Evolutionary conservation across 2,797 vertebrate genomes (phyloP).

Genomic region (Crax fasciolata): DNA sequence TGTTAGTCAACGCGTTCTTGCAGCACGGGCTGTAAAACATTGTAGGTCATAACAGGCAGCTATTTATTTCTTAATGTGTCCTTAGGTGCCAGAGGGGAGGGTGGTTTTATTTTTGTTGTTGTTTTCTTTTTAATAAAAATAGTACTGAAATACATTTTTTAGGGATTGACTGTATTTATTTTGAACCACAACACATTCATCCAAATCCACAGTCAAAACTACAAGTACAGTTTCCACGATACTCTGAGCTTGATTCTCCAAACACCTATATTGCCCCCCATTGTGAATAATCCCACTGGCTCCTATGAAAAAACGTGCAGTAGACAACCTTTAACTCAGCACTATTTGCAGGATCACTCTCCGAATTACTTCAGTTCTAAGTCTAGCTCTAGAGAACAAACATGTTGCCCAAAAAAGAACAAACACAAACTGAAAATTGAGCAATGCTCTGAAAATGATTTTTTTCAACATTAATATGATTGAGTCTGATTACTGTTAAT

Average conservation of each 20-base stretch:
- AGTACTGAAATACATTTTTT: slow-evolving; percentile 43
- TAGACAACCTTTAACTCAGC: background rate
- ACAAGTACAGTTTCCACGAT: background rate
- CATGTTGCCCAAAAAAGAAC: background rate
- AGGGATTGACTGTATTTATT: slow-evolving; percentile 40
- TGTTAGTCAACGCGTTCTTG: slow-evolving; percentile 16
- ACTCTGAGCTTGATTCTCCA: background rate
- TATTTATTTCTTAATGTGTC: slow-evolving; percentile 34
- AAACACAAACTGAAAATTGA: background rate
- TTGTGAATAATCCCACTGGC: background rate
- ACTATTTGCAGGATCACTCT: background rate
- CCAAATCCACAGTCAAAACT: background rate
- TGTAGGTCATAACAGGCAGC: background rate
- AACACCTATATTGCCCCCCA: background rate
- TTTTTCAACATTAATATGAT: background rate
- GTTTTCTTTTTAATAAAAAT: background rate
- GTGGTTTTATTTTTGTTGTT: background rate
- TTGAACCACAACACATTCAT: background rate
- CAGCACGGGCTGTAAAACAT: slow-evolving; percentile 27
- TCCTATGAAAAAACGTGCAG: background rate
- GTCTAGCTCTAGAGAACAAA: slow-evolving; percentile 11
- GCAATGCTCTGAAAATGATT: background rate
- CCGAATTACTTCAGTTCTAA: background rate
- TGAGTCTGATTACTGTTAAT: background rate
- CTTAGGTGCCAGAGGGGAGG: slow-evolving; percentile 9